Evolutionary conservation across 2,888 invertebrate genomes (phyloP), one percentile per base, ranked within the genome.

Genomic region (Sylvicola fuscatus): DNA sequence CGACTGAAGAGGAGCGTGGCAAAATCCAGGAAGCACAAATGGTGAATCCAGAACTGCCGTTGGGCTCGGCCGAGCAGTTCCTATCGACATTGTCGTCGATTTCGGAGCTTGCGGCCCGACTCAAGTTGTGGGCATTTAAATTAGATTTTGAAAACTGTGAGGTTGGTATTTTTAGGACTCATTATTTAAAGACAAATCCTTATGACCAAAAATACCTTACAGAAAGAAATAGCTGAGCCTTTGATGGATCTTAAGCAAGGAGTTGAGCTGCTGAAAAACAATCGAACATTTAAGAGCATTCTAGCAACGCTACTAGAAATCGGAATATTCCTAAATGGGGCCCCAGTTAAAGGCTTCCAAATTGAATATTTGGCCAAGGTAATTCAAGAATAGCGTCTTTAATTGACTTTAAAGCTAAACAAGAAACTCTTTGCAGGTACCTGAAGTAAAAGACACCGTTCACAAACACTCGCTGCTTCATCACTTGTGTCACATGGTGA

Each of bases 371-470:
- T 99, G 49, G 73, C 90, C 33, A 95, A 97, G 66, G n/a, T n/a
- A n/a, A n/a, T n/a, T n/a, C n/a, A n/a, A n/a, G n/a, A n/a, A n/a
- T n/a, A n/a, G 52, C 50, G 39, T 36, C 15, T 27, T 36, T 16
- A 39, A 6, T 3, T 3, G 15, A 11, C n/a, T 14, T 29, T 4
- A 28, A 33, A n/a, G 16, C 14, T 33, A 14, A 6, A 15, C 7
- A 8, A 13, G 51, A 66, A n/a, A n/a, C n/a, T n/a, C n/a, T n/a
- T n/a, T n/a, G n/a, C n/a, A n/a, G n/a, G 87, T 90, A 49, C 92
- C 93, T 50, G 92, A 99, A 66, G 92, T 99, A 31, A 93, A 97
- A 62, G 97, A 97, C 60, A 97, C 97, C 0, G 93, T 98, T 29
- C 92, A 98, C 59, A 99, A 98, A 59, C 95, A 99, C 61, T 92